phyloP scores from a whole-genome alignment of 2,888 invertebrate genomes.

The Dyspetes luteomarginatus region DNA sequence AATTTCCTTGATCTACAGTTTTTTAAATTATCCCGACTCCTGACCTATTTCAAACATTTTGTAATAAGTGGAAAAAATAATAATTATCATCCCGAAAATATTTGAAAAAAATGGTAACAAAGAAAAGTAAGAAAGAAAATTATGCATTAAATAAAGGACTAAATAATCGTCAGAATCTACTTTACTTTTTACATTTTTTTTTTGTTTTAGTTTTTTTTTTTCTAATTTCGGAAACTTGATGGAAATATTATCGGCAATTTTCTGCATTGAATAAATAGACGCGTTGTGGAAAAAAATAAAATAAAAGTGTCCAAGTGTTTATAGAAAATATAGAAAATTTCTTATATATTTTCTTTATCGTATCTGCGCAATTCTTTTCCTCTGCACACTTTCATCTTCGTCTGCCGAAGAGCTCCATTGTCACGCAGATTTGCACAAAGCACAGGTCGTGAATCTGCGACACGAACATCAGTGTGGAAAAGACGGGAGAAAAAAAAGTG shows the following conservation, averaged over 20 bases:
- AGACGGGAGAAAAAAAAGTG: constrained; percentile 15
- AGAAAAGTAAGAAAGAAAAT: no score
- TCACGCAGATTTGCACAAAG: constrained; percentile 77
- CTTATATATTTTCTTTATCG: not conserved
- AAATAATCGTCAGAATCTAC: no score
- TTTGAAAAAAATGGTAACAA: no score
- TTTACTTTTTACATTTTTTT: no score
- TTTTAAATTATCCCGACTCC: not conserved
- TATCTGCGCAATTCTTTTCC: not conserved
- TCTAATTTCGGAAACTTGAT: no score
- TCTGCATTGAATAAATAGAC: not conserved
- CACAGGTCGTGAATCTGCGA: constrained; percentile 57
- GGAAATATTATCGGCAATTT: no score
- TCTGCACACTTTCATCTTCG: constrained; percentile 34
- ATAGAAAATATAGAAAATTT: not conserved
- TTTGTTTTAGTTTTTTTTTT: no score
- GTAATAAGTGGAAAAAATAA: no score
- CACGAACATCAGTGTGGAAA: no score
- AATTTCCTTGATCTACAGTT: not conserved
- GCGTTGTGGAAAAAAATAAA: not conserved
- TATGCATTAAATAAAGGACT: no score
- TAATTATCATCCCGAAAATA: no score
- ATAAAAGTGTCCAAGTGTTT: not conserved
- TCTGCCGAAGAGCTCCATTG: constrained; percentile 70
- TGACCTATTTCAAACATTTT: no score